These are phyloP conservation scores for Pectinophora gossypiella DNA, from an alignment of 1,140 invertebrate species.

Conservation along the genomic window DNA sequence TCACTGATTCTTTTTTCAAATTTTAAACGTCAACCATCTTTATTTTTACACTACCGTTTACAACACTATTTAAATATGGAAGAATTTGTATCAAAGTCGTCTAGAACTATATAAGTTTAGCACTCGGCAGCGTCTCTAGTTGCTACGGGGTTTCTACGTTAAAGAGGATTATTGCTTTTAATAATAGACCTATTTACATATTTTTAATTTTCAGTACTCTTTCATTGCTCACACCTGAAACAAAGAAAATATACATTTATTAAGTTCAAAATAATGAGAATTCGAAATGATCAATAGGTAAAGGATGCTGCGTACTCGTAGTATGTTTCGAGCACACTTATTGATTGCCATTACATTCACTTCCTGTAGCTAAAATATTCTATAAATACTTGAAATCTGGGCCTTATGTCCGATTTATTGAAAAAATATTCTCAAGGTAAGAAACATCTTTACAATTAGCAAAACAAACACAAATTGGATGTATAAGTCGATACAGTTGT, in stretches of 20 bases:
- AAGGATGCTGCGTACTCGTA: too few relatives aligned
- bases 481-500: too few relatives aligned
- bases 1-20: conserved; percentile 10
- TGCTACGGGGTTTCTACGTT: conserved; percentile 57
- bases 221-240: conserved; percentile 36
- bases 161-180: conserved; percentile 55
- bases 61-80: conserved; percentile 36
- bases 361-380: too few relatives aligned
- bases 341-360: too few relatives aligned
- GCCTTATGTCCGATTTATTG: too few relatives aligned
- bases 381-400: too few relatives aligned
- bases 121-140: conserved; percentile 43
- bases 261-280: too few relatives aligned
- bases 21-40: background rate
- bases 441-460: too few relatives aligned
- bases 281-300: too few relatives aligned
- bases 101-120: conserved; percentile 40
- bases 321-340: too few relatives aligned
- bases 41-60: conserved; percentile 15
- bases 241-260: conserved; percentile 28
- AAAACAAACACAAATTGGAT: too few relatives aligned
- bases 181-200: conserved; percentile 50
- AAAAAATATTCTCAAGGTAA: too few relatives aligned
- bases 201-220: background rate
- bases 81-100: conserved; percentile 36